Evolutionary conservation across 2,797 vertebrate species (phyloP).

Genomic region (Otolemur crassicaudatus): DNA sequence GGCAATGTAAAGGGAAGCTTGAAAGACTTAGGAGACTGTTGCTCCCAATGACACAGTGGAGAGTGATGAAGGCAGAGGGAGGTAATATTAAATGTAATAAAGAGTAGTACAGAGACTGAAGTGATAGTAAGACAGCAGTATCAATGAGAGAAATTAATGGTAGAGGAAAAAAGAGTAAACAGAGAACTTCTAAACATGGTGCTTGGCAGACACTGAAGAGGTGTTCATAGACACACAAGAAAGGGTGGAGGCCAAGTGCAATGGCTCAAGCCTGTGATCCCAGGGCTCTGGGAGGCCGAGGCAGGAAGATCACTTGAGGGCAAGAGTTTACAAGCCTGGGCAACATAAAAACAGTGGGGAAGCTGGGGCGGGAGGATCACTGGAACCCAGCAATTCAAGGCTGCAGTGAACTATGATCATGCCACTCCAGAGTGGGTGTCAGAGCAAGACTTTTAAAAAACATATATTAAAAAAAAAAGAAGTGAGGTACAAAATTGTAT

Average conservation of each 20-base stretch:
- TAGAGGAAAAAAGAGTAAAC: background rate
- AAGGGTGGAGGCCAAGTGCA: too few species aligned
- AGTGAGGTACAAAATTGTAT: background rate
- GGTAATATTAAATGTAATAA: background rate
- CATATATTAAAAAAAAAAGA: background rate
- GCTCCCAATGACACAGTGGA: background rate
- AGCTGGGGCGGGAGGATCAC: too few species aligned
- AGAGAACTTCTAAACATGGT: constrained; percentile 29
- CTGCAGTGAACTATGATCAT: too few species aligned
- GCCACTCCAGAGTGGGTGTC: too few species aligned
- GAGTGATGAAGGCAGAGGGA: background rate
- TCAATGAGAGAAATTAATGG: background rate
- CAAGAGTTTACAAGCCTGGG: too few species aligned
- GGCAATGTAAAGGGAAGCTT: background rate
- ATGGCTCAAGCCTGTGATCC: too few species aligned
- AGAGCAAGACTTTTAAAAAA: too few species aligned
- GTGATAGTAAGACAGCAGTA: background rate
- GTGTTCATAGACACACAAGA: background rate
- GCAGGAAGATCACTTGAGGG: too few species aligned
- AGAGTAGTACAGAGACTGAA: background rate
- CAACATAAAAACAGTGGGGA: too few species aligned
- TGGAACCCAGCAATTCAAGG: too few species aligned
- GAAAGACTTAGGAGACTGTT: background rate
- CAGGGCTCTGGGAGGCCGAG: too few species aligned
- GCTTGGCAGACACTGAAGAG: background rate